Conservation (phyloP, 2,113 vertebrate genomes). For the Brienomyrus longianalis region DNA sequence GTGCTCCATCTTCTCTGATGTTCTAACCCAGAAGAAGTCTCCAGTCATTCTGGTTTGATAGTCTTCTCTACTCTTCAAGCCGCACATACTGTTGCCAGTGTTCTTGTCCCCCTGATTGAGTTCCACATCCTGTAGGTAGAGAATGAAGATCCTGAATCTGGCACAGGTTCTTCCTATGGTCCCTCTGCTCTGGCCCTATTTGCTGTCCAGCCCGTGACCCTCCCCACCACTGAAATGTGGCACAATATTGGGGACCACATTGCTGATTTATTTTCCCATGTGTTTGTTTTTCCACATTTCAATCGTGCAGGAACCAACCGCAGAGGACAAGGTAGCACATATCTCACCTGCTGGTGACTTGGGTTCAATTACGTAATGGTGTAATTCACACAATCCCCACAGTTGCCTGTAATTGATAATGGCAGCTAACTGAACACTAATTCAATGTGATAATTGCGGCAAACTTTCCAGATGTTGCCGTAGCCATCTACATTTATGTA, state of each 20-base stretch:
- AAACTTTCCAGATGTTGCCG: neutral
- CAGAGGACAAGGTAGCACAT: neutral
- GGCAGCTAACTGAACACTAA: neutral
- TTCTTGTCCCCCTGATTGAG: neutral
- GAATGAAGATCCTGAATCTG: neutral
- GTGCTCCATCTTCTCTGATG: neutral
- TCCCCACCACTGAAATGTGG: neutral
- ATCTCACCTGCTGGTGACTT: neutral
- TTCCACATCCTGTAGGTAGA: neutral
- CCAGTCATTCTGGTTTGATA: neutral
- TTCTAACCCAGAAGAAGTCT: neutral
- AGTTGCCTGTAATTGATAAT: neutral
- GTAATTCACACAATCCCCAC: neutral
- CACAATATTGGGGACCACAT: neutral
- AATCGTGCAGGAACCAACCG: neutral
- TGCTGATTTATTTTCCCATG: neutral
- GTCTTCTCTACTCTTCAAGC: neutral
- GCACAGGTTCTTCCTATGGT: neutral
- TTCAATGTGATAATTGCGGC: neutral
- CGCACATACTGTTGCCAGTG: neutral
- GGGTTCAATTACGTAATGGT: constrained; percentile 2
- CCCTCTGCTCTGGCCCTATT: neutral
- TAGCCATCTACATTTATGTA: neutral
- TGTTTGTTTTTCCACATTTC: neutral
- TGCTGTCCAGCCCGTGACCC: neutral